Evolutionary conservation across 2,888 invertebrate genomes (phyloP).

Genomic region (Phyto melanocephala): DNA sequence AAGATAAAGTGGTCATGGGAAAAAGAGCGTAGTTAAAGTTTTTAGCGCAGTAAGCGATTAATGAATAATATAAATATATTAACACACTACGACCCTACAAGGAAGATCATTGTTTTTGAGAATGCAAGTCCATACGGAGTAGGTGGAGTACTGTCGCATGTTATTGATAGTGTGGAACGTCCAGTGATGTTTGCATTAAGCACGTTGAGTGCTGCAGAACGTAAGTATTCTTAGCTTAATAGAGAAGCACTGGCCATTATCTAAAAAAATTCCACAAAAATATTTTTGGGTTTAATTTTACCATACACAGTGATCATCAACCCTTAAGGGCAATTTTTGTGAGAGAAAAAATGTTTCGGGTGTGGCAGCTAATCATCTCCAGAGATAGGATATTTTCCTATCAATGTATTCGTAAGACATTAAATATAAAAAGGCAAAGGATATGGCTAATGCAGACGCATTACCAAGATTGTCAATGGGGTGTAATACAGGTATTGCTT

Average conservation of each 20-base stretch:
- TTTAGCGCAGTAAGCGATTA: conserved; percentile 50
- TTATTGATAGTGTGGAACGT: conserved; percentile 48
- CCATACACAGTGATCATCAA: conserved; percentile 1
- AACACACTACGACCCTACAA: conserved; percentile 44
- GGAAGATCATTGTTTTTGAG: conserved; percentile 23
- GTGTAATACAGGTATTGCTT: conserved; percentile 18
- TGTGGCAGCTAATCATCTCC: neutral
- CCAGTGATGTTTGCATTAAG: conserved; percentile 51
- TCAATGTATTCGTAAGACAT: conserved; percentile 48
- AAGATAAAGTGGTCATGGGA: conserved; percentile 42
- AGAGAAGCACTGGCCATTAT: conserved; percentile 35
- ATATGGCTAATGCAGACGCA: conserved; percentile 30
- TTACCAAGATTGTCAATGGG: conserved; percentile 49
- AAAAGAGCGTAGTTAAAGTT: conserved; percentile 26
- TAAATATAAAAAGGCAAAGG: conserved; percentile 44
- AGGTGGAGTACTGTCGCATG: conserved; percentile 47
- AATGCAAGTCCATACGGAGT: conserved; percentile 48
- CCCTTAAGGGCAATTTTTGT: conserved; percentile 21
- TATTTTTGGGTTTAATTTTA: conserved; percentile 43
- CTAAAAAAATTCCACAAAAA: conserved; percentile 47
- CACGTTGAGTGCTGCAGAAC: too few species aligned
- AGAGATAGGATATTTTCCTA: conserved; percentile 41
- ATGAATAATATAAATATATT: conserved; percentile 39
- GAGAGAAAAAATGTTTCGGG: conserved; percentile 17
- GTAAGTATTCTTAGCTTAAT: conserved; percentile 41